phyloP scores from a whole-genome alignment of 2,797 vertebrate genomes.

The Sebastolobus altivelis region DNA sequence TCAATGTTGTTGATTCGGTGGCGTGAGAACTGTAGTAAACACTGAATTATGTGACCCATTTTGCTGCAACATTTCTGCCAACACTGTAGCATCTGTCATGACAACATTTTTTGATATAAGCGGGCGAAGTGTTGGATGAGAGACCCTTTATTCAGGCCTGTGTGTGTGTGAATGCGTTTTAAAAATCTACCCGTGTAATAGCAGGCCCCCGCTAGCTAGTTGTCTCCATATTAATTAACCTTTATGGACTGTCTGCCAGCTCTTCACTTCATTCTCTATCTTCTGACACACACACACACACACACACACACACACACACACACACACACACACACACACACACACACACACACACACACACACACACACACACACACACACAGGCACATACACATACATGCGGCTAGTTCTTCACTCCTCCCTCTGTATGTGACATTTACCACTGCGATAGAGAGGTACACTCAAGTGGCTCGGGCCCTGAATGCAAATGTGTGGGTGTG shows the following conservation, averaged over 20 bases:
- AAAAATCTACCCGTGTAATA: conserved; percentile 52
- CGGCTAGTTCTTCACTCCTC: conserved; percentile 24
- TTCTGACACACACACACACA: conserved; percentile 42
- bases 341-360: conserved; percentile 29
- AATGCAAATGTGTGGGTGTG: conserved; percentile 58
- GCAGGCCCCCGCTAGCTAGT: conserved; percentile 46
- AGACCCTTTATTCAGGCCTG: conserved; percentile 25
- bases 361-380: conserved; percentile 22
- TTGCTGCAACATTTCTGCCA: conserved; percentile 8
- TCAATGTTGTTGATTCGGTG: conserved; percentile 15
- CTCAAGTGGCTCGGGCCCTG: conserved; percentile 56
- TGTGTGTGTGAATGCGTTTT: conserved; percentile 35
- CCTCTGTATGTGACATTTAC: conserved; percentile 81
- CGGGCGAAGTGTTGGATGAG: conserved; percentile 25
- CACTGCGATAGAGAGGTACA: conserved; percentile 76
- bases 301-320: conserved; percentile 14
- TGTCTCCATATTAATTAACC: conserved; percentile 86
- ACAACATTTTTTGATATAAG: conserved; percentile 17
- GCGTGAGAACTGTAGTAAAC: conserved; percentile 22
- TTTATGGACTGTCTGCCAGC: conserved; percentile 83
- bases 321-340: conserved; percentile 17
- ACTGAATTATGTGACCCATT: conserved; percentile 26
- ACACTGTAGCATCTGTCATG: conserved; percentile 23
- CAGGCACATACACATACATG: conserved; percentile 15
- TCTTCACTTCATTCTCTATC: conserved; percentile 73